Evolutionary conservation across 1,140 invertebrate species (phyloP).

Genomic region (Cyclargus thomasi): DNA sequence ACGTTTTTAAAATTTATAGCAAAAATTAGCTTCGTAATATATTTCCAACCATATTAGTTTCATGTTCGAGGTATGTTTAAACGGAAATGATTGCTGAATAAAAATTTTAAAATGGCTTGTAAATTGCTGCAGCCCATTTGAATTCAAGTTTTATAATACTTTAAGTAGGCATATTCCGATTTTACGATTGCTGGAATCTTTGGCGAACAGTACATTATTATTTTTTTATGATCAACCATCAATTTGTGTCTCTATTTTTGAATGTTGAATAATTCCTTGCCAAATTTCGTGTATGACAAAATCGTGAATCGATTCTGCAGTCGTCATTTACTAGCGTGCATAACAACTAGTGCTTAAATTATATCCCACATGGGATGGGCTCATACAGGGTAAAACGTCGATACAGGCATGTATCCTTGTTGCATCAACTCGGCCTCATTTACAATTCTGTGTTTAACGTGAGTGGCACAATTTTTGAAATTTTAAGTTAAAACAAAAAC

Average conservation of each 20-base stretch:
- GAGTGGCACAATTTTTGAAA: not conserved
- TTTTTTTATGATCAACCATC: not conserved
- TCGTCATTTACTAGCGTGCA: constrained; percentile 5
- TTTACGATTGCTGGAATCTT: not conserved
- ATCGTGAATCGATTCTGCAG: not conserved
- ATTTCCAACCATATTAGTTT: constrained; percentile 4
- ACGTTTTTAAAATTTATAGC: constrained; percentile 25
- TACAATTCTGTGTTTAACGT: not conserved
- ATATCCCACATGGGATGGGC: constrained; percentile 2
- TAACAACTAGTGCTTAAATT: not conserved
- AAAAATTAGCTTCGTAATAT: constrained; percentile 11
- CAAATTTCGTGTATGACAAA: not conserved
- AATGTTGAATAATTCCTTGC: not conserved
- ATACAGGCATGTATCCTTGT: constrained; percentile 10
- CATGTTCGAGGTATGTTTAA: constrained; percentile 6
- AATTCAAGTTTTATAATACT: not conserved
- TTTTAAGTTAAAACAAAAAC: not conserved
- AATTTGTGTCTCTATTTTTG: not conserved
- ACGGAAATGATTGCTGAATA: constrained; percentile 16
- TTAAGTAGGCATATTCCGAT: not conserved
- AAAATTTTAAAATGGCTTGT: constrained; percentile 7
- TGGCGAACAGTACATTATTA: not conserved
- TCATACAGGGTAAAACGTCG: not conserved
- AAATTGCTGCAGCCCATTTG: not conserved
- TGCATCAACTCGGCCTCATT: constrained; percentile 3